Percentiles rank a stretch among this genome's conserved stretches.
Conservation (phyloP, 2,113 vertebrate genomes). For the Chlamydotis undulata region DNA sequence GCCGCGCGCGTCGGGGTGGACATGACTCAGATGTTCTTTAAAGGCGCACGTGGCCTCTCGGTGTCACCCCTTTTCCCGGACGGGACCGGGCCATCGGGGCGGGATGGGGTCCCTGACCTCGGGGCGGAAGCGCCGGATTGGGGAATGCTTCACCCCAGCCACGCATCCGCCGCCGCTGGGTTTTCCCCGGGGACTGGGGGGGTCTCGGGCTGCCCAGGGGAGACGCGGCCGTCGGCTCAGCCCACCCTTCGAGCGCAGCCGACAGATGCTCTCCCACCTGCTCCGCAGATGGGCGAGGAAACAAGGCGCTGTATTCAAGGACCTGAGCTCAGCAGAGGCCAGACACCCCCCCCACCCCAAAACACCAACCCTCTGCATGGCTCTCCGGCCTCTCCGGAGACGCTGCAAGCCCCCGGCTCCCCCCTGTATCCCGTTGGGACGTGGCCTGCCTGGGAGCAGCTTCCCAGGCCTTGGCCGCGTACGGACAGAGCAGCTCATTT, state of each 20-base stretch:
- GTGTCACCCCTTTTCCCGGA: background rate
- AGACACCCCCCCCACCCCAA: background rate
- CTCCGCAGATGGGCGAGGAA: constrained; percentile 47
- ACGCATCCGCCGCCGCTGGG: no score
- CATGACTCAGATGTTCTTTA: background rate
- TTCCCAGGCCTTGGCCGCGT: background rate
- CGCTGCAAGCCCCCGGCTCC: fast-evolving
- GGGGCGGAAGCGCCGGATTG: fast-evolving
- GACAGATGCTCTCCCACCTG: constrained; percentile 58
- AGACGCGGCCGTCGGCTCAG: background rate
- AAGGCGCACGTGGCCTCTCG: background rate
- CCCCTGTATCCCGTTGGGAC: fast-evolving
- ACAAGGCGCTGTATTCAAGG: background rate
- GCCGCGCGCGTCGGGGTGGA: background rate
- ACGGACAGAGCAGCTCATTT: constrained; percentile 59
- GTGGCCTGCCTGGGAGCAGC: background rate
- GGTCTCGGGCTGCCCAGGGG: background rate
- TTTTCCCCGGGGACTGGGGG: background rate
- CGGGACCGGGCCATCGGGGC: background rate
- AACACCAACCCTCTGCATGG: background rate
- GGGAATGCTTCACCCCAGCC: background rate
- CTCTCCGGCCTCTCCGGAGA: background rate
- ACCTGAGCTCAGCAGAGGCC: background rate
- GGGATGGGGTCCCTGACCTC: background rate
- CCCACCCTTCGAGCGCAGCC: constrained; percentile 20